Percentiles rank a stretch among this genome's conserved stretches.
Evolutionary conservation across 2,113 vertebrate genomes (phyloP).

Genomic region (Acanthisitta chloris): DNA sequence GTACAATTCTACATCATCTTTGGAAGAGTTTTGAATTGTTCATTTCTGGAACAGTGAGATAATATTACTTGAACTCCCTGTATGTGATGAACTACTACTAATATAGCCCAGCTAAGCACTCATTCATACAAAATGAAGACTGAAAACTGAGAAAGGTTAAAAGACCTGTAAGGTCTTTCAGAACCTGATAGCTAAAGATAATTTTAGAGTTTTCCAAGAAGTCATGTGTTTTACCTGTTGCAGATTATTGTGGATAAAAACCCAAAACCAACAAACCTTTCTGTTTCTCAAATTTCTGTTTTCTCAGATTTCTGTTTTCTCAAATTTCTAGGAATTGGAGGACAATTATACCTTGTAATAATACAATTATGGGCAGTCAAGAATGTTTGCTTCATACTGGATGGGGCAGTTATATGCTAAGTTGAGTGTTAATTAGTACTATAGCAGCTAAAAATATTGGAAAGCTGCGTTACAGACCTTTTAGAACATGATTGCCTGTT

Average conservation of each 20-base stretch:
- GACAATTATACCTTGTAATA: neutral
- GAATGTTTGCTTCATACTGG: neutral
- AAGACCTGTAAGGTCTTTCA: neutral
- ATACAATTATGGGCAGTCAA: neutral
- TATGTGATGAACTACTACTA: neutral
- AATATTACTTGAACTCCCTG: neutral
- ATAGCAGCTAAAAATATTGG: neutral
- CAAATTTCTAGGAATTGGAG: neutral
- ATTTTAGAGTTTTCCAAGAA: neutral
- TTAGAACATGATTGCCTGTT: neutral
- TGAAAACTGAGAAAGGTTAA: neutral
- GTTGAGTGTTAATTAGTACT: neutral
- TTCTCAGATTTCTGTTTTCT: too few species aligned
- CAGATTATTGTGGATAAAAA: neutral
- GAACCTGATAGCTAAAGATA: neutral
- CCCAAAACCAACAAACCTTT: neutral
- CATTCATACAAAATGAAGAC: neutral
- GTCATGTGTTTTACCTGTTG: neutral
- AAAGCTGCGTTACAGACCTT: neutral
- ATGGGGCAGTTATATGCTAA: neutral
- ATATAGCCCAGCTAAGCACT: neutral
- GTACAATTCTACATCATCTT: neutral
- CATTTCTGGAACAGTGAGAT: neutral
- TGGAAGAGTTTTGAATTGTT: neutral
- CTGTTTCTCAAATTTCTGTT: neutral